Conservation (phyloP, 2,113 vertebrate species). For the Callithrix jacchus region DNA sequence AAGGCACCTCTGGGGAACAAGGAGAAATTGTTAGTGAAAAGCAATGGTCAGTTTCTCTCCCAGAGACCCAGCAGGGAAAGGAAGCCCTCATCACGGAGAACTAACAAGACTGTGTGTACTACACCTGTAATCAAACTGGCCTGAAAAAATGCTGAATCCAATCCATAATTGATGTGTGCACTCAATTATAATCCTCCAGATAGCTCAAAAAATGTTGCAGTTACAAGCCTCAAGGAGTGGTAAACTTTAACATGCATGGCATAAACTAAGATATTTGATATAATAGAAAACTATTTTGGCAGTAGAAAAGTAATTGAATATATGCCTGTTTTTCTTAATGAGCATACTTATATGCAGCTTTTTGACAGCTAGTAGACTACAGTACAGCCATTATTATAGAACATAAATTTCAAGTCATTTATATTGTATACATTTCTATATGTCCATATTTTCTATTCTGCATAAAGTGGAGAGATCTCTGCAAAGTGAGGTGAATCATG, state of each 20-base stretch:
- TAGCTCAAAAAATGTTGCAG: conserved; percentile 89
- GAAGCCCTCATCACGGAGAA: conserved; percentile 82
- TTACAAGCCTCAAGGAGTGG: conserved; percentile 89
- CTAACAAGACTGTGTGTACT: conserved; percentile 87
- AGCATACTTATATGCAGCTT: conserved; percentile 79
- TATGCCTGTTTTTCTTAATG: conserved; percentile 82
- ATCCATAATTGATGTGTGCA: conserved; percentile 93
- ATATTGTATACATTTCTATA: neutral
- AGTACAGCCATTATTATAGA: neutral
- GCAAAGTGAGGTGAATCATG: neutral
- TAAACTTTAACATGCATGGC: conserved; percentile 89
- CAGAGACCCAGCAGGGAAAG: conserved; percentile 81
- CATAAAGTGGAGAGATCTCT: neutral
- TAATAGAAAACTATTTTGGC: conserved; percentile 84
- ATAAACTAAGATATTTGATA: conserved; percentile 89
- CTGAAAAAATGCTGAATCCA: conserved; percentile 85
- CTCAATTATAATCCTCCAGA: conserved; percentile 92
- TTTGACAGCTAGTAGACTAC: conserved; percentile 75
- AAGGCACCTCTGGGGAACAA: conserved; percentile 92
- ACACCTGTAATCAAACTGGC: conserved; percentile 93
- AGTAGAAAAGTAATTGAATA: conserved; percentile 83
- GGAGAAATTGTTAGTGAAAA: conserved; percentile 95
- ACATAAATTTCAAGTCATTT: conserved; percentile 18
- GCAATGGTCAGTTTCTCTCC: conserved; percentile 90
- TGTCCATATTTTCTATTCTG: neutral